phyloP scores from a whole-genome alignment of 2,888 invertebrate genomes.

The Eupithecia insigniata region DNA sequence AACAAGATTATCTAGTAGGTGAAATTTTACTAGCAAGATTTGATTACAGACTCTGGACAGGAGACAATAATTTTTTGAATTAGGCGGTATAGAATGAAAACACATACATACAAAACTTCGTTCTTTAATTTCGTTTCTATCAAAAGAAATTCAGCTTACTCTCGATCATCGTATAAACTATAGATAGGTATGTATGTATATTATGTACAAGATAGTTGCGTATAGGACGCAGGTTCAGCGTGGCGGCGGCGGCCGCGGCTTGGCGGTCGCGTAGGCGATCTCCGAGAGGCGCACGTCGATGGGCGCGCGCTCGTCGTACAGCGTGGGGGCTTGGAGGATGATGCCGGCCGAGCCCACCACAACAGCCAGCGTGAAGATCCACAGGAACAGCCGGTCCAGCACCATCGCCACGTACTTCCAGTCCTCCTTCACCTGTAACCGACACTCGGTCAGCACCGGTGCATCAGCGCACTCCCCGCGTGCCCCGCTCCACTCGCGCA shows the following conservation, averaged over 20 bases:
- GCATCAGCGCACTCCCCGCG: background rate
- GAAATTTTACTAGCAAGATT: no score
- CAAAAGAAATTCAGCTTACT: constrained; percentile 81
- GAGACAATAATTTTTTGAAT: no score
- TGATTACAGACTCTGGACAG: no score
- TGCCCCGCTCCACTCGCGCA: background rate
- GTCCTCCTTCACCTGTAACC: constrained; percentile 94
- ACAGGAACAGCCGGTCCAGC: constrained; percentile 96
- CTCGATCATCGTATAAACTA: constrained; percentile 78
- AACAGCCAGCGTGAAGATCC: constrained; percentile 98
- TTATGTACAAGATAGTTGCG: constrained; percentile 61
- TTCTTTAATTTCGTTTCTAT: constrained; percentile 79
- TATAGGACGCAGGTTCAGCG: constrained; percentile 50
- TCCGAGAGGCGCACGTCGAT: constrained; percentile 95
- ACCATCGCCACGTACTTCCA: constrained; percentile 99
- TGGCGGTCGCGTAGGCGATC: constrained; percentile 94
- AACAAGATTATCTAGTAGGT: no score
- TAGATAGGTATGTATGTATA: constrained; percentile 64
- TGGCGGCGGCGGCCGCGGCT: constrained; percentile 86
- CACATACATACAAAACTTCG: constrained; percentile 19
- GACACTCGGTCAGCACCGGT: constrained; percentile 66
- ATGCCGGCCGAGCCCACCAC: constrained; percentile 97
- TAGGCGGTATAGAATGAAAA: background rate
- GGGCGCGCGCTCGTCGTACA: constrained; percentile 95
- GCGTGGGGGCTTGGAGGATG: constrained; percentile 96